phyloP scores from a whole-genome alignment of 2,888 invertebrate genomes.

The Camponotus fellah region DNA sequence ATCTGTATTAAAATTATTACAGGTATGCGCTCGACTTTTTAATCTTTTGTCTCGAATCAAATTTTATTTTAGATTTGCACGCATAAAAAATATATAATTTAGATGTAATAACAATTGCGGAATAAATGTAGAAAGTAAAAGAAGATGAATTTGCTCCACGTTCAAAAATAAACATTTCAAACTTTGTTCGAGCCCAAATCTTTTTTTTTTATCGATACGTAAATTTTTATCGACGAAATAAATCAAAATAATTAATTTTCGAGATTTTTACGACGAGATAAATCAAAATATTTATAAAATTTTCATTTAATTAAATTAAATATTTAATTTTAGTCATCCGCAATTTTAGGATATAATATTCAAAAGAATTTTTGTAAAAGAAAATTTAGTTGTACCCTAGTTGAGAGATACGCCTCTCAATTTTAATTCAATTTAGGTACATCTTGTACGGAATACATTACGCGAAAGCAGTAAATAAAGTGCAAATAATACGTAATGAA shows the following conservation, averaged over 20 bases:
- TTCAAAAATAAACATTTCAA: neutral
- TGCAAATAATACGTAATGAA: slow-evolving; percentile 21
- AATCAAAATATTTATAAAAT: too few relatives aligned
- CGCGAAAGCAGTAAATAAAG: neutral
- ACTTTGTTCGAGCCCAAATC: neutral
- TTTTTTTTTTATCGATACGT: neutral
- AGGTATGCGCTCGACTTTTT: neutral
- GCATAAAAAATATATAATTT: neutral
- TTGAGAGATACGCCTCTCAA: neutral
- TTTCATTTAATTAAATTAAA: too few relatives aligned
- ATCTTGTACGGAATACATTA: neutral
- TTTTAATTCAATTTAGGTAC: neutral
- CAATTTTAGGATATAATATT: slow-evolving; percentile 1
- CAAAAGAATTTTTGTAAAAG: neutral
- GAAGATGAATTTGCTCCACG: neutral
- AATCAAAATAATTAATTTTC: neutral
- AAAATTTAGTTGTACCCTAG: neutral
- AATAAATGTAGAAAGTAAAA: neutral
- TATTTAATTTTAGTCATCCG: neutral
- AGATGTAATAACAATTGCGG: neutral
- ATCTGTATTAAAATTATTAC: slow-evolving; percentile 9
- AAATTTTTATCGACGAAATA: neutral
- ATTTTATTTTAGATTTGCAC: neutral
- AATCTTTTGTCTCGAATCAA: too few relatives aligned
- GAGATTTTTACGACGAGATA: too few relatives aligned